Percentiles rank a stretch among this genome's conserved stretches.
phyloP scores from a whole-genome alignment of 2,888 invertebrate genomes.

The Exocentrus adspersus region DNA sequence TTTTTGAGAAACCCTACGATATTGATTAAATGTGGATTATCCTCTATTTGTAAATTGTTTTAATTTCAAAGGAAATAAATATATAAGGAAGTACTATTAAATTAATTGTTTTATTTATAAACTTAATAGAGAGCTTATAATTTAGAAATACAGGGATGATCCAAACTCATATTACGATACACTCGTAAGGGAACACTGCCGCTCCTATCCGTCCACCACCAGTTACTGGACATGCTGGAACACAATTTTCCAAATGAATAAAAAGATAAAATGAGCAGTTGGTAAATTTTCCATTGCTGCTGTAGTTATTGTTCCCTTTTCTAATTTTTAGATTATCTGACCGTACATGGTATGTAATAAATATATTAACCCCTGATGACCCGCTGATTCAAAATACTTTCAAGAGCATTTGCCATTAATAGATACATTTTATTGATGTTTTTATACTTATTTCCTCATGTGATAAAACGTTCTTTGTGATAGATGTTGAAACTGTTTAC shows the following conservation, averaged over 20 bases:
- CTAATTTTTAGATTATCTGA: neutral
- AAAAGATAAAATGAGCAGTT: neutral
- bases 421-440: constrained; percentile 8
- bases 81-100: constrained; percentile 53
- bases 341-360: neutral
- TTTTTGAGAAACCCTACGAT: constrained; percentile 58
- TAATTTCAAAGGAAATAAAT: constrained; percentile 62
- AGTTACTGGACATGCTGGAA: constrained; percentile 72
- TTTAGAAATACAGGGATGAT: neutral
- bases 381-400: constrained; percentile 3
- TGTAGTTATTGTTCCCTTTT: neutral
- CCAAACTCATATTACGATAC: constrained; percentile 71
- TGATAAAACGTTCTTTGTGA: constrained; percentile 15
- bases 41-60: constrained; percentile 64
- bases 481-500: constrained; percentile 6
- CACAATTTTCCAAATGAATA: constrained; percentile 48
- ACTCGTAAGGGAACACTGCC: constrained; percentile 72
- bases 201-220: constrained; percentile 61
- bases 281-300: neutral
- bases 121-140: neutral
- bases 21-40: constrained; percentile 61
- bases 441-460: constrained; percentile 18
- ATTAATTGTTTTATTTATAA: constrained; percentile 41
- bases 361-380: constrained; percentile 7
- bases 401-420: neutral